Evolutionary conservation across 2,888 invertebrate genomes (phyloP).

Genomic region (Syrphus vitripennis): DNA sequence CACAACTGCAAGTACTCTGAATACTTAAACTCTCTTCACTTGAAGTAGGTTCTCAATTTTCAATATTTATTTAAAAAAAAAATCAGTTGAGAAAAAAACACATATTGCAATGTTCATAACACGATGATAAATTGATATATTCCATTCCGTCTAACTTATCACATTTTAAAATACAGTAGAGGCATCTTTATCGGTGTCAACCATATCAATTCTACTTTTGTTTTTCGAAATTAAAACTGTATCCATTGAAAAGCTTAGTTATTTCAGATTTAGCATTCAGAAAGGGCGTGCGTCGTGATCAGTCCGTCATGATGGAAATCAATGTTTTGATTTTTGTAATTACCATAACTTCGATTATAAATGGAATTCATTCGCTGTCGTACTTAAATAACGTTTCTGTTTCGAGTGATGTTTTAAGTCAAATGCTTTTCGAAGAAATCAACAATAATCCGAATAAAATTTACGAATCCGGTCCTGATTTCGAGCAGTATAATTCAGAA

Average conservation of each 20-base stretch:
- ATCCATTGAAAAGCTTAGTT: not conserved
- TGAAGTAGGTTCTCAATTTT: too few species aligned
- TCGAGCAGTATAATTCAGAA: not conserved
- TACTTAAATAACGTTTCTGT: slow-evolving; percentile 38
- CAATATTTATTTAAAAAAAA: too few species aligned
- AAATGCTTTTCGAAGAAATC: not conserved
- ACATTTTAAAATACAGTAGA: too few species aligned
- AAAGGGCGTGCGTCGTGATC: too few species aligned
- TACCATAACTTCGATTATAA: not conserved
- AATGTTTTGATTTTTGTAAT: not conserved
- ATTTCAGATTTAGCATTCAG: not conserved
- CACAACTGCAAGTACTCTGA: too few species aligned
- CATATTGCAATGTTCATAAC: too few species aligned
- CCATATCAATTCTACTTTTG: not conserved
- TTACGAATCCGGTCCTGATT: not conserved
- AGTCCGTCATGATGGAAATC: not conserved
- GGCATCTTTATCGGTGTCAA: too few species aligned
- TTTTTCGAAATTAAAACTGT: not conserved
- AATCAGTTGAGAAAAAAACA: too few species aligned
- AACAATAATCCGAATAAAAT: not conserved
- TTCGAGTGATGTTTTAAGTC: slow-evolving; percentile 25
- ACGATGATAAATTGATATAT: too few species aligned
- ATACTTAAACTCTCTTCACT: too few species aligned
- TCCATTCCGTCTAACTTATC: too few species aligned
- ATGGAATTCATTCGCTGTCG: slow-evolving; percentile 3